These are phyloP conservation scores for Prunella himalayana DNA, from an alignment of 2,113 vertebrate genomes.

Conservation along the genomic window DNA sequence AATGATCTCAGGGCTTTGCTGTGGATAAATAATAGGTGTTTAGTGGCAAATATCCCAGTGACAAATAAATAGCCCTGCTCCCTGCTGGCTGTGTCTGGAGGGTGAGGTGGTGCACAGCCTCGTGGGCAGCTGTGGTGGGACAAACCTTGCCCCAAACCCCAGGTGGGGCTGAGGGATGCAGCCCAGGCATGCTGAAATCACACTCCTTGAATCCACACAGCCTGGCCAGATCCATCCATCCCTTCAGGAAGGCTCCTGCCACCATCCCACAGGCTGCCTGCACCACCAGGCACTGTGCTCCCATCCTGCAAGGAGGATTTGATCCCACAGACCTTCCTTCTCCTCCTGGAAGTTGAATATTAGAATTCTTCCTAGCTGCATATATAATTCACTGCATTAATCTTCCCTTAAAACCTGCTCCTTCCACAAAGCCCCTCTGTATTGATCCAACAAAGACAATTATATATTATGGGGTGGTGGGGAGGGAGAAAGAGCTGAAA, in stretches of 20 bases:
- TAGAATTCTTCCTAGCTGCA: conserved; percentile 34
- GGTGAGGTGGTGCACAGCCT: rapidly evolving
- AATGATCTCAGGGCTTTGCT: neutral
- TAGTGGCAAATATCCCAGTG: neutral
- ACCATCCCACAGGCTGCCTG: neutral
- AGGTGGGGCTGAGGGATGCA: neutral
- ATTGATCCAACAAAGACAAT: conserved; percentile 67
- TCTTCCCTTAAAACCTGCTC: conserved; percentile 20
- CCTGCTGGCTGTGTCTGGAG: neutral
- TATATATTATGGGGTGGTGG: neutral
- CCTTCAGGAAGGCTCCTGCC: neutral
- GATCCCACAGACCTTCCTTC: neutral
- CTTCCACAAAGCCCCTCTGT: conserved; percentile 66
- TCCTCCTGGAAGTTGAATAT: conserved; percentile 13
- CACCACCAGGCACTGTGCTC: neutral
- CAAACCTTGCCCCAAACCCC: neutral
- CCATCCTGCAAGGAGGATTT: neutral
- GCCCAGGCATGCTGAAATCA: neutral
- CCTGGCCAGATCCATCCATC: neutral
- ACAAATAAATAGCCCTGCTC: rapidly evolving
- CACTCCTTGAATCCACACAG: rapidly evolving
- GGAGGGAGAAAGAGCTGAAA: conserved; percentile 36
- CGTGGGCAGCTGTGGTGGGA: neutral
- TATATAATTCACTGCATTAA: conserved; percentile 29
- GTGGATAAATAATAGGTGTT: rapidly evolving